A percentile compares a stretch with the other conserved stretches of the same genome.
phyloP scores from a whole-genome alignment of 1,140 invertebrate genomes.

The Neelides sp. region DNA sequence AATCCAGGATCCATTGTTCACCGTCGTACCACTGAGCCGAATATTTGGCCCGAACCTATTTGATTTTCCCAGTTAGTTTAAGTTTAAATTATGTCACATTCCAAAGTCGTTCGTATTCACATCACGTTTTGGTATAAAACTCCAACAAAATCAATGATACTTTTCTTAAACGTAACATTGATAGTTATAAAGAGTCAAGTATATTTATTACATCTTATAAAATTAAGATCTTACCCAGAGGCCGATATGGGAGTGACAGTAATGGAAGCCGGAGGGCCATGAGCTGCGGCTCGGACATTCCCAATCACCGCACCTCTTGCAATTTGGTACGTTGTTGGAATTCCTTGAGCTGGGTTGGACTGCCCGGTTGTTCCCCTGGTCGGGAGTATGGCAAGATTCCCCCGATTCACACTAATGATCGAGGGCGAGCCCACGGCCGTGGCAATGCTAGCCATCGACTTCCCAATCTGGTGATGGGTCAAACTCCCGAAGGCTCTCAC shows the following conservation, averaged over 20 bases:
- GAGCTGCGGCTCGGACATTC: slow-evolving; percentile 13
- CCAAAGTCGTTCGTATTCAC: too few species aligned
- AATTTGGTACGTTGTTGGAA: slow-evolving; percentile 24
- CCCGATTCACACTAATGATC: slow-evolving; percentile 28
- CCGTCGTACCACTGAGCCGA: slow-evolving; percentile 13
- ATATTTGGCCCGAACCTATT: slow-evolving; percentile 11
- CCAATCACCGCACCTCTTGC: slow-evolving; percentile 20
- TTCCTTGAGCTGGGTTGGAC: slow-evolving; percentile 7
- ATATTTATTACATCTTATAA: neutral
- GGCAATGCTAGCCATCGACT: neutral
- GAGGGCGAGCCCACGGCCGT: slow-evolving; percentile 8
- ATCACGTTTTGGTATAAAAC: too few species aligned
- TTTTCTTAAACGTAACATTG: too few species aligned
- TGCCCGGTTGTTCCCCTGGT: slow-evolving; percentile 14
- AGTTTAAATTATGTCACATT: too few species aligned
- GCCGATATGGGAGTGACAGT: slow-evolving; percentile 29
- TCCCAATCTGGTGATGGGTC: slow-evolving; percentile 7
- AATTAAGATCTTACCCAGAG: slow-evolving; percentile 21
- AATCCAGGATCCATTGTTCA: slow-evolving; percentile 30
- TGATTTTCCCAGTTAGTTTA: too few species aligned
- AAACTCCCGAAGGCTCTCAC: slow-evolving; percentile 19
- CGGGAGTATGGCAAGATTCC: slow-evolving; percentile 26
- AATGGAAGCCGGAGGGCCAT: slow-evolving; percentile 24
- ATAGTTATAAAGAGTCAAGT: neutral
- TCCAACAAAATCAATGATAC: slow-evolving; percentile 6